phyloP scores from a whole-genome alignment of 2,797 vertebrate genomes.

The Lerista edwardsae region DNA sequence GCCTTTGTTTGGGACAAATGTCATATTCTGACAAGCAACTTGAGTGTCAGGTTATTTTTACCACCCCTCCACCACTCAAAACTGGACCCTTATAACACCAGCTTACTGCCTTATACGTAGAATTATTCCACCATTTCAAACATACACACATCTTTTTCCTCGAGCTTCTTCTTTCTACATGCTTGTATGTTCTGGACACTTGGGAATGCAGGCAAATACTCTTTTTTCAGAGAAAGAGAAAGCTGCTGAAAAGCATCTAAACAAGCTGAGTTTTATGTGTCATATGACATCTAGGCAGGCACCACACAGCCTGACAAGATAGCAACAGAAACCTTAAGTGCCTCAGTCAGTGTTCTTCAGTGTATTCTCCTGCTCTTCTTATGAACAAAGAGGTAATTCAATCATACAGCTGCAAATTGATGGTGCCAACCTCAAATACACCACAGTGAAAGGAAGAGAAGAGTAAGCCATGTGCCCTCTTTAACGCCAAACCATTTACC shows the following conservation, averaged over 20 bases:
- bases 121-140: conserved; percentile 13
- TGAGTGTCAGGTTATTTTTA: not conserved
- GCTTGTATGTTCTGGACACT: not conserved
- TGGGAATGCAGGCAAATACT: not conserved
- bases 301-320: conserved; percentile 82
- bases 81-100: not conserved
- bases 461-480: not conserved
- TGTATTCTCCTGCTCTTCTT: conserved; percentile 70
- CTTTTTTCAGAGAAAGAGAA: not conserved
- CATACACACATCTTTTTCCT: not conserved
- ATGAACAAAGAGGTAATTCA: conserved; percentile 78
- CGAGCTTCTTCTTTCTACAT: not conserved
- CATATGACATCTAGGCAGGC: conserved; percentile 90
- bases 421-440: conserved; percentile 53
- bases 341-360: conserved; percentile 89
- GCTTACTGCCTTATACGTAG: not conserved
- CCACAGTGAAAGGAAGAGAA: conserved; percentile 42
- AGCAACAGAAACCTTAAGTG: conserved; percentile 96
- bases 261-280: conserved; percentile 83
- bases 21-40: not conserved
- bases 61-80: not conserved
- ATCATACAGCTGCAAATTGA: conserved; percentile 73
- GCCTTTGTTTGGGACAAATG: not conserved
- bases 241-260: conserved; percentile 1
- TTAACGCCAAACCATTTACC: not conserved